Base-by-base conservation (phyloP, 2,113 vertebrate species). In the Nansenia antarctica region DNA sequence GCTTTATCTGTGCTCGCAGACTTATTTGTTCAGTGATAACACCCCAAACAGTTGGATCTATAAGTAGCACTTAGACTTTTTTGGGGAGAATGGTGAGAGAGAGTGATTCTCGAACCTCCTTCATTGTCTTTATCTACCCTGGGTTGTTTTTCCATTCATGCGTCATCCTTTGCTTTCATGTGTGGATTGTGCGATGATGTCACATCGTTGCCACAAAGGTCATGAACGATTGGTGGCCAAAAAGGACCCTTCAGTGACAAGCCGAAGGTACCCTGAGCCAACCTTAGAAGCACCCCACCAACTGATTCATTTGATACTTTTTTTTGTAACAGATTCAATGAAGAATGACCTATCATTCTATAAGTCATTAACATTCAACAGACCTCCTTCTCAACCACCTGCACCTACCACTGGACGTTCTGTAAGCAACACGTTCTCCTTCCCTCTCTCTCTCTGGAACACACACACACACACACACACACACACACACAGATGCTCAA, bases 21-120 rank as follows among this genome's bases (percentile, higher is more conserved):
- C 85, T 45, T 92, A 88, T 93, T 94, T 93, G 79, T 78, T 82
- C 90, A 90, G 77, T 81, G 90, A 93, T 92, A 94, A 85, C 67
- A 47, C 67, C 75, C n/a, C 58, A 29, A 58, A 24, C 53, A 80
- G 42, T 62, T 71, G 58, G 58, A 82, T 83, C 70, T 73, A 68
- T 76, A 86, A 87, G 83, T 67, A 86, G 83, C 42, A 49, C n/a
- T 22, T 49, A n/a, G n/a, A 49, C 45, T 49, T 49, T 49, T 49
- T 49, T 49, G 20, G 6, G 45, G 45, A 49, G 45, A 49, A 49
- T 49, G 45, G n/a, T n/a, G 14, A n/a, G 18, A 49, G 45, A 49
- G 45, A 12, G 31, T 64, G 9, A 3, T 72, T 65, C 52, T 63
- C 37, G 22, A 37, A 8, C 11, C 22, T 55, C 12, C 5, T 11